Evolutionary conservation across 92 coral and sea anemone genomes (phyloP).

Genomic region (Isaurus tuberculatus): DNA sequence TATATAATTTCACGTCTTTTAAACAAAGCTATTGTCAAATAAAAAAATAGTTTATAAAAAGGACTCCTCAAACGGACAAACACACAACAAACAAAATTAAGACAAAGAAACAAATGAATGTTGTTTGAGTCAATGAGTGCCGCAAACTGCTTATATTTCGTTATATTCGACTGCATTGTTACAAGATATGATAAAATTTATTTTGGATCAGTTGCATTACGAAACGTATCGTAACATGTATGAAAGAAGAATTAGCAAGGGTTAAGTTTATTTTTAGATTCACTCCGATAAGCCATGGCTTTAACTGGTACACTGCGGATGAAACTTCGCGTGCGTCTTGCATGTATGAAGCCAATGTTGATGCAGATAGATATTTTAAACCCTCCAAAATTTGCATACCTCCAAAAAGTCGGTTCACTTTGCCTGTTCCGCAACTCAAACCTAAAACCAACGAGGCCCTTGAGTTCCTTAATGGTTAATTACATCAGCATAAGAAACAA

Average conservation of each 20-base stretch:
- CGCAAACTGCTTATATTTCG: not conserved
- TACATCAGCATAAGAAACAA: not conserved
- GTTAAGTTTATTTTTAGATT: too few relatives aligned
- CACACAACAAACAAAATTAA: not conserved
- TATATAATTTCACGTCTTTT: too few relatives aligned
- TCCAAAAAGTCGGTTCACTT: conserved; percentile 44
- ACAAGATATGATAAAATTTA: not conserved
- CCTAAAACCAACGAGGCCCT: conserved; percentile 37
- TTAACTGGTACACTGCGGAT: not conserved
- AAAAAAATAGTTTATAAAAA: too few relatives aligned
- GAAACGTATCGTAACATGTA: not conserved
- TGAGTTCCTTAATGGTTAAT: not conserved
- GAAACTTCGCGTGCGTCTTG: conserved; percentile 12
- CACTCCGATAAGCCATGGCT: too few relatives aligned
- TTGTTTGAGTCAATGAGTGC: not conserved
- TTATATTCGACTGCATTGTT: not conserved
- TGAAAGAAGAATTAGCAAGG: too few relatives aligned
- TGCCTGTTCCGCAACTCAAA: conserved; percentile 45
- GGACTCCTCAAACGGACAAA: too few relatives aligned
- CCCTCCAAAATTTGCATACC: conserved; percentile 41
- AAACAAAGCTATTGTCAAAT: too few relatives aligned
- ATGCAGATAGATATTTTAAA: not conserved
- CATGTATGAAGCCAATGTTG: conserved; percentile 6
- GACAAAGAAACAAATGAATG: not conserved
- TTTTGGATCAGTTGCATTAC: not conserved